phyloP scores from a whole-genome alignment of 2,113 vertebrate species.

The Eurystomus gularis region DNA sequence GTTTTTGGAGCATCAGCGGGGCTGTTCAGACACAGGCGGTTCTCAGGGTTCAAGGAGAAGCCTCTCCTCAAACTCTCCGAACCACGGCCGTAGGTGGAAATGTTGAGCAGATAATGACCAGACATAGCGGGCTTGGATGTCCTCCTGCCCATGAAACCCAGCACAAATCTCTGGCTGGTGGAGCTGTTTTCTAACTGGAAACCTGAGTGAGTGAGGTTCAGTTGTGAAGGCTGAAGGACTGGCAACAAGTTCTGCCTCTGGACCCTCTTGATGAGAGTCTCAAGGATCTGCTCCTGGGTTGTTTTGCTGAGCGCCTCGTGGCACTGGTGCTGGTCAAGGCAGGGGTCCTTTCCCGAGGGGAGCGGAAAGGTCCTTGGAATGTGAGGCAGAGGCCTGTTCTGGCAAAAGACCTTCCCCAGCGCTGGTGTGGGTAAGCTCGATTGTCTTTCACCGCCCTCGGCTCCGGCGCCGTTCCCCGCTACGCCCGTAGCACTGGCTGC shows the following conservation, averaged over 20 bases:
- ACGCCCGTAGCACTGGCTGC: not conserved
- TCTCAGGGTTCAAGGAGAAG: conserved; percentile 65
- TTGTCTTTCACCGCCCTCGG: conserved; percentile 44
- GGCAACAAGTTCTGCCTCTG: conserved; percentile 73
- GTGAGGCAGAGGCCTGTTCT: conserved; percentile 67
- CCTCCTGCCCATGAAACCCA: conserved; percentile 86
- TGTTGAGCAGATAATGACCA: conserved; percentile 95
- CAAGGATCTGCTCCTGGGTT: conserved; percentile 87
- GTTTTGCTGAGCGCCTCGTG: conserved; percentile 82
- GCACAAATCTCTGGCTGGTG: conserved; percentile 76
- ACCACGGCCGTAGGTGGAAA: conserved; percentile 93
- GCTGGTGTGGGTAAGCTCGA: not conserved
- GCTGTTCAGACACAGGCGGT: conserved; percentile 48
- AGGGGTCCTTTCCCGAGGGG: conserved; percentile 59
- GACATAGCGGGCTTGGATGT: conserved; percentile 91
- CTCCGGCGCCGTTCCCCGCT: not conserved
- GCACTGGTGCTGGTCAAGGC: conserved; percentile 44
- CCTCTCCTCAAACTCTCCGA: conserved; percentile 83
- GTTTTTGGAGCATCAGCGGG: conserved; percentile 62
- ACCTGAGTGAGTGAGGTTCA: conserved; percentile 68
- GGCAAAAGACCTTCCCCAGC: conserved; percentile 60
- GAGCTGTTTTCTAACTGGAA: conserved; percentile 70
- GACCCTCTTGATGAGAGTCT: conserved; percentile 83
- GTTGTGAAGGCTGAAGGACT: conserved; percentile 72
- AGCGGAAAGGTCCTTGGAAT: conserved; percentile 66